Conservation (phyloP, 2,888 invertebrate species). For the Ornithoptera alexandrae region DNA sequence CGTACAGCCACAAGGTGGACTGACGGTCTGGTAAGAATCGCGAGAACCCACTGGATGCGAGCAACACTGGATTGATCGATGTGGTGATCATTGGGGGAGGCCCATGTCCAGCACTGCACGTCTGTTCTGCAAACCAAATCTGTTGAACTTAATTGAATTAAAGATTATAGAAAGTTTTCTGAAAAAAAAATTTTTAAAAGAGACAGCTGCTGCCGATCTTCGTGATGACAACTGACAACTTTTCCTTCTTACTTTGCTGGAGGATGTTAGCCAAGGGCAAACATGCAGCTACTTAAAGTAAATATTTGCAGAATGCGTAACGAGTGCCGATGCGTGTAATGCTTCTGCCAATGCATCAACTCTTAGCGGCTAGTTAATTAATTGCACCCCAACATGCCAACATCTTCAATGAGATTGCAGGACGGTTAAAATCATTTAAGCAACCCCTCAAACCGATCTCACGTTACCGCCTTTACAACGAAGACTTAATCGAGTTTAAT, state of each 20-base stretch:
- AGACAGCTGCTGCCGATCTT: no score
- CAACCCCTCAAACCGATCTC: constrained; percentile 5
- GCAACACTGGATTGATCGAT: no score
- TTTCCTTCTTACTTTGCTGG: neutral
- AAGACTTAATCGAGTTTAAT: constrained; percentile 1
- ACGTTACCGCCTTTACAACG: neutral
- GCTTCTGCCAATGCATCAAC: constrained; percentile 34
- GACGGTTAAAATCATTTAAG: constrained; percentile 16
- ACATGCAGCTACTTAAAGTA: constrained; percentile 28
- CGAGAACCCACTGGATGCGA: no score
- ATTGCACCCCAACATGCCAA: constrained; percentile 45
- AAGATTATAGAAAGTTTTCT: no score
- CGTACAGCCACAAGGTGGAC: no score
- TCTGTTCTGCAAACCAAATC: no score
- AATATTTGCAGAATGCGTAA: constrained; percentile 36
- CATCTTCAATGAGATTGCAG: constrained; percentile 27
- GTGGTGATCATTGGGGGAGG: no score
- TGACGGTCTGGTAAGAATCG: no score
- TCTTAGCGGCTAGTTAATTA: constrained; percentile 37
- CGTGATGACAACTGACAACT: neutral
- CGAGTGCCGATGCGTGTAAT: constrained; percentile 52
- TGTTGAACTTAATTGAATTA: no score
- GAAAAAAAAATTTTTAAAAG: no score
- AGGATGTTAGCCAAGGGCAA: constrained; percentile 7
- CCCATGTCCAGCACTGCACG: no score